Percentiles rank a stretch among this genome's conserved stretches.
These are phyloP conservation scores for Pygocentrus nattereri DNA, from an alignment of 2,797 vertebrate genomes.

Conservation along the genomic window DNA sequence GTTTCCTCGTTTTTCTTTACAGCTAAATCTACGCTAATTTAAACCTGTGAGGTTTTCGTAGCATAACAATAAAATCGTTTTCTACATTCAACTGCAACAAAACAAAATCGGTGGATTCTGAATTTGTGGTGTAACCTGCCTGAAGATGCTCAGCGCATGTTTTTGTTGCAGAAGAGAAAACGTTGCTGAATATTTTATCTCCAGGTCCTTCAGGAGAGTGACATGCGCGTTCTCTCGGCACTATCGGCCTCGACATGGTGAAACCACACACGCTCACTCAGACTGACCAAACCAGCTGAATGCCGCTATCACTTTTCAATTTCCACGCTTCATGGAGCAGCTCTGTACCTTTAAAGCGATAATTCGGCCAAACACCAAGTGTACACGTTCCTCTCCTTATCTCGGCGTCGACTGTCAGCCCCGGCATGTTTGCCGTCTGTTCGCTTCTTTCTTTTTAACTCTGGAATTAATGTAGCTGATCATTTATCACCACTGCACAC, in stretches of 20 bases:
- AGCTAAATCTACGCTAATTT: too few species aligned
- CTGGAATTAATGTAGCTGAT: too few species aligned
- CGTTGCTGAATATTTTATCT: constrained; percentile 41
- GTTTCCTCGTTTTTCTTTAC: too few species aligned
- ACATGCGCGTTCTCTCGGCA: constrained; percentile 30
- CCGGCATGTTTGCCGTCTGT: background rate
- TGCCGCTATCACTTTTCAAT: constrained; percentile 3
- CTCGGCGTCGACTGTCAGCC: background rate
- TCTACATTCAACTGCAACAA: too few species aligned
- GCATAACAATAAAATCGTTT: too few species aligned
- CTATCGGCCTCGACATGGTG: background rate
- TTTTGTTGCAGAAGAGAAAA: background rate
- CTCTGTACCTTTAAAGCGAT: background rate
- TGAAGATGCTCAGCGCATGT: too few species aligned
- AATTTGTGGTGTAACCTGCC: too few species aligned
- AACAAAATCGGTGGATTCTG: too few species aligned
- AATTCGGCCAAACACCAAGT: background rate
- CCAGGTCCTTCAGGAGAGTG: constrained; percentile 20
- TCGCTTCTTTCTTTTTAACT: too few species aligned
- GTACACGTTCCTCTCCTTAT: background rate
- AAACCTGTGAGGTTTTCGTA: too few species aligned
- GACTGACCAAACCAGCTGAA: background rate
- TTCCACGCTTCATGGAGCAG: constrained; percentile 4
- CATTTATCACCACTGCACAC: too few species aligned
- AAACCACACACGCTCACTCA: constrained; percentile 1